Base-by-base conservation (phyloP, 1,140 invertebrate genomes). In the Harpegnathos saltator region DNA sequence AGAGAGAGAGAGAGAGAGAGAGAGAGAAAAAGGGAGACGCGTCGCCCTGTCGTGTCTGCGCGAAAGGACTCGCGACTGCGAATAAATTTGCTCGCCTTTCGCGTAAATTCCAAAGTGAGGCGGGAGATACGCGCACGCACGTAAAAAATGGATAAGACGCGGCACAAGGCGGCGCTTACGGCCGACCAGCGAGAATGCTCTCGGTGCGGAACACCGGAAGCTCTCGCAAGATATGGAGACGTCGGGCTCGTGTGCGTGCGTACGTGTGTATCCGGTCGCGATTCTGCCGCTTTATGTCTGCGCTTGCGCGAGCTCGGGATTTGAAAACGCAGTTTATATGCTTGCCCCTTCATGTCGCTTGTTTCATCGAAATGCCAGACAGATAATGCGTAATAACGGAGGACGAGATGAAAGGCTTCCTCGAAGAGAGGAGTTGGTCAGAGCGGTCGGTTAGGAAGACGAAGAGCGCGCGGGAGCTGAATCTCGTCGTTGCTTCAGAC, bases 311-410 rank as follows among this genome's bases (percentile, higher is more conserved):
- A 80, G 38, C 22, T 5, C 38, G 22, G 33, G 65, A 59, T 78
- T 78, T 69, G 63, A 80, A 80, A 71, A 29, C 48, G 66, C 33
- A 69, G 52, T n/a, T 78, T 78, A 69, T 33, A 14, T 78, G 65
- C 75, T 48, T 17, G 3, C 38, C 38, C 9, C 14, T n/a, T 17
- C 3, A 26, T 63, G 63, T 69, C 38, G 12, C 65, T 58, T 26
- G n/a, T 71, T 69, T 17, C 22, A 29, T 1, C 52, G 22, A 77
- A 33, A 66, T n/a, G 74, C 5, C 15, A 80, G 24, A 69, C 58
- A 48, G 33, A 80, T 71, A 58, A 69, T 71, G 52, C 65, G 71
- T 80, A 71, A 80, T 52, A 33, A 59, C 71, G 52, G 52, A 69
- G 11, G 14, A 22, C n/a, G n/a, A 48, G 17, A 80, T 48, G 52